Conservation (phyloP, 2,113 vertebrate species). For the Phaethornis superciliosus region DNA sequence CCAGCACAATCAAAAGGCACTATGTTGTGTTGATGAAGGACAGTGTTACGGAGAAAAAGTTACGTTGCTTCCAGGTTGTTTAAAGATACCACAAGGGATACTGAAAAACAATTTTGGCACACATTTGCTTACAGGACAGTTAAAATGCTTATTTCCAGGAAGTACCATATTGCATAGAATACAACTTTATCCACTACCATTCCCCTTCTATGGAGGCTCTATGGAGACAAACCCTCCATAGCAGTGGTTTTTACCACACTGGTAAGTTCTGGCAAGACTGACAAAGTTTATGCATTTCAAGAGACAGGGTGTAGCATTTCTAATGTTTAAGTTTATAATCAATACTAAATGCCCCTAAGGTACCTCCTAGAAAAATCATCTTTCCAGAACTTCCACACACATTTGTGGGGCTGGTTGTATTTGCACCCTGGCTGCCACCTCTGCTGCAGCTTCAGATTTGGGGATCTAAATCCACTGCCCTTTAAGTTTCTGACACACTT, state of each 20-base stretch:
- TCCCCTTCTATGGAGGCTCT: background rate
- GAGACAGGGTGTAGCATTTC: background rate
- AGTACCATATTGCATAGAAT: fast-evolving
- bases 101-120: background rate
- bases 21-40: fast-evolving
- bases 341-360: background rate
- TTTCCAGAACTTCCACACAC: background rate
- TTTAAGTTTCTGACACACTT: background rate
- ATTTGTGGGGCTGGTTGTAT: background rate
- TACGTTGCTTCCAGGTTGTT: fast-evolving
- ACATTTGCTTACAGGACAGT: background rate
- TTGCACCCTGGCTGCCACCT: background rate
- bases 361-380: background rate
- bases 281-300: background rate
- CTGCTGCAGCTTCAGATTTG: background rate
- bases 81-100: background rate
- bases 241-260: background rate
- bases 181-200: background rate
- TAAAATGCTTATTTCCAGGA: background rate
- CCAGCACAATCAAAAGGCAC: background rate
- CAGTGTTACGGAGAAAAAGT: background rate
- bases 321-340: background rate
- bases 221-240: background rate
- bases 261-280: background rate
- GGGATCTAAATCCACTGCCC: background rate